Conservation (phyloP, 2,888 invertebrate genomes). For the Smittia sp. region DNA sequence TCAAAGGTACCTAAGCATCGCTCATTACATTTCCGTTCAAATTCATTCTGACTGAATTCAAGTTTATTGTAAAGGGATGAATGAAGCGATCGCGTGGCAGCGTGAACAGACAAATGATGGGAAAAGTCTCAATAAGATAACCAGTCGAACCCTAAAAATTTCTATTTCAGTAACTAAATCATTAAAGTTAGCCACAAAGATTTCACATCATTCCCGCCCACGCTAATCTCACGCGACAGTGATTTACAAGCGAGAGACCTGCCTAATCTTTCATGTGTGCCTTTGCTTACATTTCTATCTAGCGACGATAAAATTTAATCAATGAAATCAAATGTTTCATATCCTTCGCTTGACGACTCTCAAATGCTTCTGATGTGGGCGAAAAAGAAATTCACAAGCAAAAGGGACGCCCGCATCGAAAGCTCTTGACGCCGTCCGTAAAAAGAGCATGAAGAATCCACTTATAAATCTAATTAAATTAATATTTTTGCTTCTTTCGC, state of each 20-base stretch:
- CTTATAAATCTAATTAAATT: constrained; percentile 26
- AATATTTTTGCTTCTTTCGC: not conserved
- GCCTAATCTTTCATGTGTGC: constrained; percentile 1
- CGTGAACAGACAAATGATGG: too few species aligned
- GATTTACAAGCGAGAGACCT: not conserved
- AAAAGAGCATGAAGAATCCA: not conserved
- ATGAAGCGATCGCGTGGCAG: too few species aligned
- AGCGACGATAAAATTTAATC: constrained; percentile 16
- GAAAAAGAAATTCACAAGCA: constrained; percentile 1
- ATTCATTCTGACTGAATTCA: not conserved
- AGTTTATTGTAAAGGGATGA: too few species aligned
- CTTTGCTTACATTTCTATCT: not conserved
- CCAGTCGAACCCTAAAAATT: too few species aligned
- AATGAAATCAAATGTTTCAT: not conserved
- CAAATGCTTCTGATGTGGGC: not conserved
- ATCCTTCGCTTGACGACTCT: not conserved
- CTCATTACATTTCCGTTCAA: too few species aligned
- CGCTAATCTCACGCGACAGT: too few species aligned
- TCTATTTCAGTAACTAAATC: too few species aligned
- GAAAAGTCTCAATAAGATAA: too few species aligned
- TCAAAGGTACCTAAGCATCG: constrained; percentile 1
- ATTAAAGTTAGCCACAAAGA: too few species aligned
- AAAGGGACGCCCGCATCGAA: not conserved
- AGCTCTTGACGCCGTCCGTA: not conserved
- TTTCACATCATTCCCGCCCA: too few species aligned